These are phyloP conservation scores for Acropora yongei DNA, from an alignment of 64 coral and sea anemone genomes.

Conservation along the genomic window DNA sequence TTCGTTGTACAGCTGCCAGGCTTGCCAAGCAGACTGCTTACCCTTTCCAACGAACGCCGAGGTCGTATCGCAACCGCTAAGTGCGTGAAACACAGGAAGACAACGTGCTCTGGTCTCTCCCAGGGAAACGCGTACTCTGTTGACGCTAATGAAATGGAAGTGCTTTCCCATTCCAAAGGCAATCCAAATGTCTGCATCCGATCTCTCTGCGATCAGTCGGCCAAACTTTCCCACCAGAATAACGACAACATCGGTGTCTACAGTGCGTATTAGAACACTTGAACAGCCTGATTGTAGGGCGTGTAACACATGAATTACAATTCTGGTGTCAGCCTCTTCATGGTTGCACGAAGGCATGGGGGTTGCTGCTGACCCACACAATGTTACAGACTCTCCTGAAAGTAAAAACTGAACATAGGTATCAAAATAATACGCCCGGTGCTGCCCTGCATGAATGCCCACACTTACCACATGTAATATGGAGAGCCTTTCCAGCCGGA, in stretches of 20 bases:
- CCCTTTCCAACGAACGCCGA: too few species aligned
- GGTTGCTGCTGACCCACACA: neutral
- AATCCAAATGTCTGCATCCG: neutral
- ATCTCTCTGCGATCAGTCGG: neutral
- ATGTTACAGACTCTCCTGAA: slow-evolving; percentile 20
- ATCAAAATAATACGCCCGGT: slow-evolving; percentile 21
- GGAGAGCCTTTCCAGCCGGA: slow-evolving; percentile 1
- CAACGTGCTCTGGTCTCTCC: neutral
- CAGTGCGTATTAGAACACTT: neutral
- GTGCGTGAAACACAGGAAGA: too few species aligned
- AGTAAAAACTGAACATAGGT: slow-evolving; percentile 23
- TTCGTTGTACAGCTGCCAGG: slow-evolving; percentile 22
- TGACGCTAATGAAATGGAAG: slow-evolving; percentile 31
- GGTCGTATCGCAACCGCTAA: too few species aligned
- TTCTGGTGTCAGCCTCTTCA: slow-evolving; percentile 16
- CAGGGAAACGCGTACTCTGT: slow-evolving; percentile 5
- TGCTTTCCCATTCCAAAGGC: slow-evolving; percentile 65
- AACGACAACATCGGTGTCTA: neutral
- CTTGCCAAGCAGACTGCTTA: slow-evolving; percentile 40
- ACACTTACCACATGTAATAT: slow-evolving; percentile 39
- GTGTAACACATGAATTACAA: slow-evolving; percentile 19
- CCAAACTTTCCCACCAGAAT: slow-evolving; percentile 6
- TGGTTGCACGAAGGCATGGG: slow-evolving; percentile 9
- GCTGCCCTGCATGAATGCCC: neutral
- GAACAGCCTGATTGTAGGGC: neutral